A percentile compares a stretch with the other conserved stretches of the same genome.
Conservation (phyloP, 35 echinoderm and acorn worm genomes). For the Patiria miniata region DNA sequence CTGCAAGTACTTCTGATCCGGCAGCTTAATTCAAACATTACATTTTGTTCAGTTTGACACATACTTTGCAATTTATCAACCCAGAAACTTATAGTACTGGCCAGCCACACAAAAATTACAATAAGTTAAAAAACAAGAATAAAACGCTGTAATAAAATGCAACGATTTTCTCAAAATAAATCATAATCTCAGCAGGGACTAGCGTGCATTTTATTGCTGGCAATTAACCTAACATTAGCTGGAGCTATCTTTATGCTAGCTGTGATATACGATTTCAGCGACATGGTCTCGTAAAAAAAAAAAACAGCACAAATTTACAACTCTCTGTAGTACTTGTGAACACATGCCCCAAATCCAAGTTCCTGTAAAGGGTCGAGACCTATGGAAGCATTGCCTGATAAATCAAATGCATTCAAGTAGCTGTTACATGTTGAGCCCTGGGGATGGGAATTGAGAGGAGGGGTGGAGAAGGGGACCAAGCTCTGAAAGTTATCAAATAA, state of each 20-base stretch:
- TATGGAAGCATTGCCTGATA: not conserved
- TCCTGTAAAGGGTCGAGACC: not conserved
- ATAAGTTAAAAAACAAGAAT: too few relatives aligned
- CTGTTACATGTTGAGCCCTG: too few relatives aligned
- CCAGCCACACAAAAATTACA: not conserved
- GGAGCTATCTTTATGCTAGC: not conserved
- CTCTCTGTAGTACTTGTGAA: not conserved
- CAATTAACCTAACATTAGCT: slow-evolving; percentile 19
- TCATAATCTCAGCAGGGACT: slow-evolving; percentile 25
- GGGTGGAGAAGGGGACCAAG: too few relatives aligned
- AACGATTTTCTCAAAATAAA: slow-evolving; percentile 2
- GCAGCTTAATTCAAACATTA: too few relatives aligned
- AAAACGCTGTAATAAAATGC: too few relatives aligned
- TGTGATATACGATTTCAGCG: slow-evolving; percentile 13
- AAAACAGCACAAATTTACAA: slow-evolving; percentile 7
- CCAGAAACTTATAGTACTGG: not conserved
- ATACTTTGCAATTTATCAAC: not conserved
- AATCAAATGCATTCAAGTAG: not conserved
- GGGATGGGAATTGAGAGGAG: too few relatives aligned
- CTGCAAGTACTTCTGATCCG: too few relatives aligned
- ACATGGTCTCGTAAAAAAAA: not conserved
- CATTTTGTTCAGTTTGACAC: too few relatives aligned
- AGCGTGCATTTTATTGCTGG: not conserved
- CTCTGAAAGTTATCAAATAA: too few relatives aligned
- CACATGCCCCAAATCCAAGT: slow-evolving; percentile 28